A percentile compares a stretch with the other conserved stretches of the same genome.
Evolutionary conservation across 2,113 vertebrate genomes (phyloP).

Genomic region (Probosciger aterrimus): DNA sequence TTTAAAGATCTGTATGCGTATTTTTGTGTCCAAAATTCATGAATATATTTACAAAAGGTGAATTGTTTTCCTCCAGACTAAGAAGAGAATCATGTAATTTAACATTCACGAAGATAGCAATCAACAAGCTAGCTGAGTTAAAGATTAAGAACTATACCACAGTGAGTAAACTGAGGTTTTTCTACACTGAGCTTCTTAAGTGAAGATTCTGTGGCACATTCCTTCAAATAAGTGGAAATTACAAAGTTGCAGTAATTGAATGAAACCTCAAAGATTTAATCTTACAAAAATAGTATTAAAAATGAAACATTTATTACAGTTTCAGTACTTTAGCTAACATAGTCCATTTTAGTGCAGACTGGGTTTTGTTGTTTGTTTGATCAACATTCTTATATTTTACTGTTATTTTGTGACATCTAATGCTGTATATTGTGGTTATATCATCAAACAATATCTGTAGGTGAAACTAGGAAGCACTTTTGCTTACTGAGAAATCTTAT

Average conservation of each 20-base stretch:
- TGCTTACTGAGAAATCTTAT: neutral
- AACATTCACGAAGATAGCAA: neutral
- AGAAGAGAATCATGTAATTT: neutral
- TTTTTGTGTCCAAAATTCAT: neutral
- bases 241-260: neutral
- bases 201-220: neutral
- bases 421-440: neutral
- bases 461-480: neutral
- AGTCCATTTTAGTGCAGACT: neutral
- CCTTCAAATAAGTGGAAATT: neutral
- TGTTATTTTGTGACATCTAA: neutral
- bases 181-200: neutral
- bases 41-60: neutral
- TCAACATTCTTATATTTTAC: neutral
- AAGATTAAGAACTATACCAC: neutral
- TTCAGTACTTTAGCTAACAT: neutral
- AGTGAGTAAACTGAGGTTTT: neutral
- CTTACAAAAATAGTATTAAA: neutral
- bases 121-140: neutral
- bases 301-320: neutral
- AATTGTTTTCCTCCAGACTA: neutral
- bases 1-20: neutral
- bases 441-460: neutral
- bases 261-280: neutral
- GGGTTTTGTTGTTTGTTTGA: neutral